phyloP scores from a whole-genome alignment of 2,888 invertebrate genomes.

The Lithophane socia region DNA sequence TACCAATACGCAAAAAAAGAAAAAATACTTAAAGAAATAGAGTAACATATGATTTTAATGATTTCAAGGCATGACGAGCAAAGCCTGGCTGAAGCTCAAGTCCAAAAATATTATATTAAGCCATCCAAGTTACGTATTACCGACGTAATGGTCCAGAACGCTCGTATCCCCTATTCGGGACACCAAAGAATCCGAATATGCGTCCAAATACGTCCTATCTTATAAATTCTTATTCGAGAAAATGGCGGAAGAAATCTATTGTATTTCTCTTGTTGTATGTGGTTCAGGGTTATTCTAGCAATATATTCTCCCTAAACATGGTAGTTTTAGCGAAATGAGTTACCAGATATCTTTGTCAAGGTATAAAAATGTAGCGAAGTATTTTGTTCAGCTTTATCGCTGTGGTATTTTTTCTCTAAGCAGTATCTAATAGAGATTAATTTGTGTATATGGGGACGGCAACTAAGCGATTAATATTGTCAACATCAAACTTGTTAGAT shows the following conservation, averaged over 20 bases:
- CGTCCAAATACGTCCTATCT: slow-evolving; percentile 42
- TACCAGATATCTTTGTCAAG: slow-evolving; percentile 32
- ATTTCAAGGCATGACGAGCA: not conserved
- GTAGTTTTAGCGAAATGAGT: slow-evolving; percentile 49
- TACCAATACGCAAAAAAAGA: no score
- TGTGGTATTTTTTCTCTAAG: not conserved
- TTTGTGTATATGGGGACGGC: not conserved
- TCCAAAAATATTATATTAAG: slow-evolving; percentile 29
- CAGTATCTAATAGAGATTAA: not conserved
- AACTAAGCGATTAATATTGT: not conserved
- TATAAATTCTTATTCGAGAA: slow-evolving; percentile 53
- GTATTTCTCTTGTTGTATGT: slow-evolving; percentile 52
- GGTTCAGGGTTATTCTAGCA: slow-evolving; percentile 44
- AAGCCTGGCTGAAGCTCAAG: slow-evolving; percentile 1
- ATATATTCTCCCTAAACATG: slow-evolving; percentile 49
- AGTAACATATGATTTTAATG: not conserved
- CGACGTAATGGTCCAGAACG: slow-evolving; percentile 43
- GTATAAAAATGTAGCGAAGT: slow-evolving; percentile 10
- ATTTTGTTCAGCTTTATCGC: not conserved
- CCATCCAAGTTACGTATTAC: slow-evolving; percentile 31
- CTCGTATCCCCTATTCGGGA: slow-evolving; percentile 38
- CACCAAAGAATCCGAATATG: slow-evolving; percentile 45
- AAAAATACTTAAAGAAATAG: no score
- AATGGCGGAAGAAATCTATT: slow-evolving; percentile 50
- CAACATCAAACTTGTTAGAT: no score